Percentiles rank a stretch among this genome's conserved stretches.
phyloP scores from a whole-genome alignment of 1,140 invertebrate species.

The Aphis craccivora region DNA sequence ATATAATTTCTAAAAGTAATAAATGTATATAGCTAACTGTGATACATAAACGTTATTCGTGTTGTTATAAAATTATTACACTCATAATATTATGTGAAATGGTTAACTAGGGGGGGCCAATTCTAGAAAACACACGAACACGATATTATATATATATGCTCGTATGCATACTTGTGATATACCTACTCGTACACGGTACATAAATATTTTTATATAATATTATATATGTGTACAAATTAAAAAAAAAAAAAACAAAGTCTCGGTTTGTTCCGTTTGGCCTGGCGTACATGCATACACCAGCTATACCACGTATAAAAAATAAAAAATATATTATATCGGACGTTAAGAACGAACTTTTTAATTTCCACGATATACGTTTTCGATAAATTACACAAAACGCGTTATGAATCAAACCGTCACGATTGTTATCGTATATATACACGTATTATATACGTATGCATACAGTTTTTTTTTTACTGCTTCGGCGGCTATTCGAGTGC shows the following conservation, averaged over 20 bases:
- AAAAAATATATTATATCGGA: neutral
- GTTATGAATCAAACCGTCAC: slow-evolving; percentile 16
- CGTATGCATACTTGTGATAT: neutral
- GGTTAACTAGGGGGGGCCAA: neutral
- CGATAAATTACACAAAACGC: slow-evolving; percentile 15
- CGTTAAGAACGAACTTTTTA: neutral
- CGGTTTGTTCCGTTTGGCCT: neutral
- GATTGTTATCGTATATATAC: neutral
- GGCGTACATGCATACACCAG: neutral
- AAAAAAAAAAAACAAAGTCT: neutral
- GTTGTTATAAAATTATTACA: neutral
- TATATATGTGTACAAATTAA: neutral
- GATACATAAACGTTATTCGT: slow-evolving; percentile 1
- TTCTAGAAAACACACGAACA: neutral
- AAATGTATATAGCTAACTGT: slow-evolving; percentile 3
- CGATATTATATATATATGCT: neutral
- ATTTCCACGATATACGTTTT: neutral
- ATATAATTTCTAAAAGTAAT: neutral
- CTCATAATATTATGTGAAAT: neutral
- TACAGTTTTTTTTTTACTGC: neutral
- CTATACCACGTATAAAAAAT: neutral
- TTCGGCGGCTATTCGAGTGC: slow-evolving; percentile 1
- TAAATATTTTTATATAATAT: neutral
- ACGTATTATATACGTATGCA: neutral
- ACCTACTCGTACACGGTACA: neutral